A percentile compares a stretch with the other conserved stretches of the same genome.
phyloP scores from a whole-genome alignment of 2,113 vertebrate genomes.

The Antidorcas marsupialis region DNA sequence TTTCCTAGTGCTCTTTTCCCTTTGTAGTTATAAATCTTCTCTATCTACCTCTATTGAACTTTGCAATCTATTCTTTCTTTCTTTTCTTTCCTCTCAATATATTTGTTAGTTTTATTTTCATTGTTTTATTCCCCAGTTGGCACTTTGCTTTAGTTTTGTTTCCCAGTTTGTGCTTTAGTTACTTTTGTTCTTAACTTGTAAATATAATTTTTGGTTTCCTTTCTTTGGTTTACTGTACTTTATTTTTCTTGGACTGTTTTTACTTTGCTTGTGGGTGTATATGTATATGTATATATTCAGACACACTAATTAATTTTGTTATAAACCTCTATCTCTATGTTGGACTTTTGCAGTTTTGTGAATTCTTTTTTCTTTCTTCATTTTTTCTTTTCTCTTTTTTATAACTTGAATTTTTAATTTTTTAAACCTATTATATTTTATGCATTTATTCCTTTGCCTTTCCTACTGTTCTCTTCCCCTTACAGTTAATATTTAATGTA shows the following conservation, averaged over 20 bases:
- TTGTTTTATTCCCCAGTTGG: neutral
- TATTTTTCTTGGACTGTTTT: neutral
- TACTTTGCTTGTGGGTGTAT: neutral
- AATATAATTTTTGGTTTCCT: neutral
- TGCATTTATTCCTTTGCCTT: neutral
- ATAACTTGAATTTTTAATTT: neutral
- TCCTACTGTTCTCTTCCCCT: neutral
- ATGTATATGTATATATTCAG: neutral
- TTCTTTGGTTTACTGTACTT: neutral
- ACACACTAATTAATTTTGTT: neutral
- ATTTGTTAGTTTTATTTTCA: neutral
- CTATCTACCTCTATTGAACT: neutral
- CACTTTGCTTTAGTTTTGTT: neutral
- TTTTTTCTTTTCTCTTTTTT: neutral
- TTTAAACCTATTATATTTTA: neutral
- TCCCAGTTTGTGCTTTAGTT: neutral
- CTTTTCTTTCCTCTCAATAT: neutral
- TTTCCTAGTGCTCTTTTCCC: neutral
- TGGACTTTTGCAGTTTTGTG: neutral
- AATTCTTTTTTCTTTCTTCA: neutral
- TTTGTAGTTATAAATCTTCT: neutral
- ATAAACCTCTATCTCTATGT: neutral
- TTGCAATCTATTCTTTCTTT: neutral
- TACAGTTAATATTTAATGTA: neutral
- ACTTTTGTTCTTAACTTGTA: neutral